Evolutionary conservation across 2,888 invertebrate genomes (phyloP).

Genomic region (Agrochola lychnidis): DNA sequence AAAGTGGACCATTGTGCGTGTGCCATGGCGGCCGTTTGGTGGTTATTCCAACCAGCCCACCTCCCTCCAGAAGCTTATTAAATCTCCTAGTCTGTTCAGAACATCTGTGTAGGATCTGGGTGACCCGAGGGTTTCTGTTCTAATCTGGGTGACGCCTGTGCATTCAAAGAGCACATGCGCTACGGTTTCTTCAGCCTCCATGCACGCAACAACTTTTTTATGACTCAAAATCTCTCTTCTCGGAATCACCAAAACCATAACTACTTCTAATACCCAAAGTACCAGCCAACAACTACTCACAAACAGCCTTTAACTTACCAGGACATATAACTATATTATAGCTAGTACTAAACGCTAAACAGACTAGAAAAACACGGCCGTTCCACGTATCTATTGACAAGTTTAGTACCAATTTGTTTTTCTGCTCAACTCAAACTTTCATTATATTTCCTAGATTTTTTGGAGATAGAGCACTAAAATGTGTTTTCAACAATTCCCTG

Average conservation of each 20-base stretch:
- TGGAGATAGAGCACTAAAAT: not conserved
- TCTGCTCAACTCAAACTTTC: conserved; percentile 36
- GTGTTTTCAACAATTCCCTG: not conserved
- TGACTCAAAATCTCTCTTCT: not conserved
- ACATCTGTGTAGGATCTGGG: too few relatives aligned
- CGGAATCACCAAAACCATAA: conserved; percentile 11
- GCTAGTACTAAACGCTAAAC: conserved; percentile 26
- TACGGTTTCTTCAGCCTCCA: too few relatives aligned
- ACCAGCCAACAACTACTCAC: not conserved
- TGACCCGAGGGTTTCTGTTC: too few relatives aligned
- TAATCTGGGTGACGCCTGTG: too few relatives aligned
- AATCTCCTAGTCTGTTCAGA: too few relatives aligned
- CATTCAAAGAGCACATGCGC: too few relatives aligned
- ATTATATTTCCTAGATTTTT: conserved; percentile 20
- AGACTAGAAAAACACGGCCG: conserved; percentile 34
- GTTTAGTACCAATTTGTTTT: conserved; percentile 36
- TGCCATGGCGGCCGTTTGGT: too few relatives aligned
- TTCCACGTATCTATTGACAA: conserved; percentile 31
- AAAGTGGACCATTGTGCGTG: too few relatives aligned
- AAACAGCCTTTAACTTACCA: not conserved
- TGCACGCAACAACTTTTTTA: too few relatives aligned
- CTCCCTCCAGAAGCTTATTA: too few relatives aligned
- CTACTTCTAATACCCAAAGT: conserved; percentile 14
- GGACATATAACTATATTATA: conserved; percentile 20
- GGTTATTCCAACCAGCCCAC: too few relatives aligned